A percentile compares a stretch with the other conserved stretches of the same genome.
phyloP scores from a whole-genome alignment of 2,113 vertebrate genomes.

The Barnardius zonarius region DNA sequence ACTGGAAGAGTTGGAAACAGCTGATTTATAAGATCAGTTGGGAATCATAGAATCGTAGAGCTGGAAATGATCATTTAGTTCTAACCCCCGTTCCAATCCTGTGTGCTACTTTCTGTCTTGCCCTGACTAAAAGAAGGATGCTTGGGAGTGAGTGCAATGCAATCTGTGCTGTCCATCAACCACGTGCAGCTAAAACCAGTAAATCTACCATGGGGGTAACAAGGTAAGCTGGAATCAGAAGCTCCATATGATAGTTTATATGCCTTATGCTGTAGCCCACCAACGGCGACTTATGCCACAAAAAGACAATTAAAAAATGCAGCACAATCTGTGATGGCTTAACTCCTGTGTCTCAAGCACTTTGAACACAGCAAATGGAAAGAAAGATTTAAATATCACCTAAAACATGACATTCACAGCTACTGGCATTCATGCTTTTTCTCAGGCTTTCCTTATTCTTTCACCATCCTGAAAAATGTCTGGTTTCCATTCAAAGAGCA shows the following conservation, averaged over 20 bases:
- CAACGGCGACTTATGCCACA: not conserved
- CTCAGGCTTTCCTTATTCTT: conserved; percentile 51
- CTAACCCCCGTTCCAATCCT: not conserved
- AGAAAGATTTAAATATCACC: conserved; percentile 32
- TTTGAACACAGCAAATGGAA: not conserved
- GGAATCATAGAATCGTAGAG: not conserved
- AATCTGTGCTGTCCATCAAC: not conserved
- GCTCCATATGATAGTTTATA: not conserved
- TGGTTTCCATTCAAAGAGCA: conserved; percentile 13
- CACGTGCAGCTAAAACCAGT: rapidly evolving
- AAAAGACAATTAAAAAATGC: not conserved
- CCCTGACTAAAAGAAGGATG: not conserved
- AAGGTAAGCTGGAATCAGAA: not conserved
- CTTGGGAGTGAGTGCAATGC: not conserved
- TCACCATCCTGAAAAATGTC: conserved; percentile 32
- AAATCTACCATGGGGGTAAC: not conserved
- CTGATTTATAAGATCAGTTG: not conserved
- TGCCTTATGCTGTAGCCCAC: not conserved
- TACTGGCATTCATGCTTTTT: conserved; percentile 29
- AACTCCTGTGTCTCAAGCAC: not conserved
- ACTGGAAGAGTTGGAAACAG: not conserved
- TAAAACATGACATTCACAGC: conserved; percentile 23
- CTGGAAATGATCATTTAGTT: not conserved
- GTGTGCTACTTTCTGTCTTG: not conserved
- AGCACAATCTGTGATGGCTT: not conserved